Evolutionary conservation across 2,888 invertebrate species (phyloP), one percentile per base, ranked within the genome.

Genomic region (Mythimna vitellina): DNA sequence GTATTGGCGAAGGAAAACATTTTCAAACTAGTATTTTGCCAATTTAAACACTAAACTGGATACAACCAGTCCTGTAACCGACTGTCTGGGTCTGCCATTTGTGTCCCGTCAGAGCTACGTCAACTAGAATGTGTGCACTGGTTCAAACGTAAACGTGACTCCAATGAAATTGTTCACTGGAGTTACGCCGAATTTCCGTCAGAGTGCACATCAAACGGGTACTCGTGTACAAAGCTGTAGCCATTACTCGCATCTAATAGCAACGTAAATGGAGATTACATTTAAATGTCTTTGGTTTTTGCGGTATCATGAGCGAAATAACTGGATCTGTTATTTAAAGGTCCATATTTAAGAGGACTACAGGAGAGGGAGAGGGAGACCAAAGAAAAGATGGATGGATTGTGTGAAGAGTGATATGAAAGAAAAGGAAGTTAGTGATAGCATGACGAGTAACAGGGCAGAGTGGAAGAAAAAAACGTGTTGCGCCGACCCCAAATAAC

Each of bases 171-270:
- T 75, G 63, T 20, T 73, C 65, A 79, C 38, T 68, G 42, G 51
- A 67, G 67, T 68, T 68, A 58, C 51, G 65, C 51, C 68, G 63
- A 68, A 66, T 77, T 74, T 73, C 60, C 64, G 17, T 22, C 42
- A 46, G 62, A 67, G 63, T 73, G 60, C 42, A 78, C 77, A 73
- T 63, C 73, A 73, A 77, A 78, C 65, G 61, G 22, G 29, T 35
- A 57, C 25, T 57, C 49, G 65, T 65, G 54, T 74, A 61, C 17
- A 54, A 54, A 64, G 57, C 57, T 57, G 25, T 67, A 22, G 54
- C 20, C 6, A 35, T 29, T 35, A 38, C 29, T 17, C 17, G 25
- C 17, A 20, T 64, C 17, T 53, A 32, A 63, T 64, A 65, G 38
- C 17, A 49, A 17, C 6, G 46, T 35, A 60, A 25, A 63, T 20